Evolutionary conservation across 2,113 vertebrate species (phyloP).

Genomic region (Ovis canadensis): DNA sequence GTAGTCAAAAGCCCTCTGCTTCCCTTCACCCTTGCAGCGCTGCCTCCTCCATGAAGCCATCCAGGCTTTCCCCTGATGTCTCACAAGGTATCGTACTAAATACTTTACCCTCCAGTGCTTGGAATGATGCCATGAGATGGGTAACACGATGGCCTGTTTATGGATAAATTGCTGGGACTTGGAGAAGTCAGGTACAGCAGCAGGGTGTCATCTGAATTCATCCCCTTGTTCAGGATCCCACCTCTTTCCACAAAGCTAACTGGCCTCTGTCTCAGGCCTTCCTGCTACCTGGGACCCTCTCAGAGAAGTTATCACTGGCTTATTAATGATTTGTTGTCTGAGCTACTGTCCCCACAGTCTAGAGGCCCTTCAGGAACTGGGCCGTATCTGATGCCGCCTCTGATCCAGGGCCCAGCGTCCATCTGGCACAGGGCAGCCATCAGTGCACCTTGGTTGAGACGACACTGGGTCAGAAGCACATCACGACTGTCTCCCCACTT

Average conservation of each 20-base stretch:
- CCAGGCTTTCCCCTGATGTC: too few species aligned
- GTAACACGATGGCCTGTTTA: background rate
- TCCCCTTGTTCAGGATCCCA: background rate
- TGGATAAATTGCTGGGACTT: background rate
- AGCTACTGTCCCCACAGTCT: background rate
- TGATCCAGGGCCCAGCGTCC: background rate
- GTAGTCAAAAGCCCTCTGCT: background rate
- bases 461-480: background rate
- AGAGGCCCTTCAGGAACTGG: background rate
- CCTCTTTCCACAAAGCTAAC: background rate
- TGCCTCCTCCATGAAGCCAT: background rate
- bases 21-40: background rate
- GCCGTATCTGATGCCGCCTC: background rate
- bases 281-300: background rate
- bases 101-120: background rate
- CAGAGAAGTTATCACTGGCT: background rate
- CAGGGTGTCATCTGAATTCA: background rate
- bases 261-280: background rate
- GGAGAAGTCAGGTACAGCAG: background rate
- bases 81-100: background rate
- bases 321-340: background rate
- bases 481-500: accelerated
- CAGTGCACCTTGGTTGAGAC: accelerated
- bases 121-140: too few species aligned
- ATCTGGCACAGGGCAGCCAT: background rate